These are phyloP conservation scores for Chrysotoxum bicinctum DNA, from an alignment of 2,888 invertebrate species.

Conservation along the genomic window DNA sequence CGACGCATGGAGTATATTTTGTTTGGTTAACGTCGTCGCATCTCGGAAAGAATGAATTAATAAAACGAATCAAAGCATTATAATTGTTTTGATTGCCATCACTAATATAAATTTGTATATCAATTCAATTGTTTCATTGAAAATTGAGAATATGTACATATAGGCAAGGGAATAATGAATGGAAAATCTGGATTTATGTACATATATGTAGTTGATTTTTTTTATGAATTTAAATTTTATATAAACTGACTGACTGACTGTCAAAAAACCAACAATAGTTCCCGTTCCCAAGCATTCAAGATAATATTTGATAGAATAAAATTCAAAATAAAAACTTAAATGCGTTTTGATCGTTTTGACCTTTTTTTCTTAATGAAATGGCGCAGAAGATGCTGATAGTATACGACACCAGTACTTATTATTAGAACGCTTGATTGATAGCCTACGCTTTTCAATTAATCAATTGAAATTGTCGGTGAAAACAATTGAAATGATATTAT, in stretches of 20 bases:
- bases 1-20: neutral
- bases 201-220: neutral
- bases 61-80: constrained; percentile 12
- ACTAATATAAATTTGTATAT: neutral
- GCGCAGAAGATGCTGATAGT: neutral
- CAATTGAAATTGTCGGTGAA: constrained; percentile 12
- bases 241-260: too few species aligned
- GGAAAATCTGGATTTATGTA: neutral
- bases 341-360: neutral
- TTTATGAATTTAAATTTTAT: neutral
- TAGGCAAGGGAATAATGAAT: neutral
- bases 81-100: constrained; percentile 33
- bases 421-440: constrained; percentile 14
- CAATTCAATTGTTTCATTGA: constrained; percentile 3
- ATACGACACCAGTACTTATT: neutral
- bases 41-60: constrained; percentile 2
- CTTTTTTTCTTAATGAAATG: neutral
- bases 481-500: neutral
- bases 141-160: neutral
- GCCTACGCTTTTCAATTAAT: constrained; percentile 21
- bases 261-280: neutral
- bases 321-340: neutral
- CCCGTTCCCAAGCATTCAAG: neutral
- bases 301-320: neutral
- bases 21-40: neutral